Evolutionary conservation across 2,113 vertebrate genomes (phyloP).

Genomic region (Serilophus lunatus): DNA sequence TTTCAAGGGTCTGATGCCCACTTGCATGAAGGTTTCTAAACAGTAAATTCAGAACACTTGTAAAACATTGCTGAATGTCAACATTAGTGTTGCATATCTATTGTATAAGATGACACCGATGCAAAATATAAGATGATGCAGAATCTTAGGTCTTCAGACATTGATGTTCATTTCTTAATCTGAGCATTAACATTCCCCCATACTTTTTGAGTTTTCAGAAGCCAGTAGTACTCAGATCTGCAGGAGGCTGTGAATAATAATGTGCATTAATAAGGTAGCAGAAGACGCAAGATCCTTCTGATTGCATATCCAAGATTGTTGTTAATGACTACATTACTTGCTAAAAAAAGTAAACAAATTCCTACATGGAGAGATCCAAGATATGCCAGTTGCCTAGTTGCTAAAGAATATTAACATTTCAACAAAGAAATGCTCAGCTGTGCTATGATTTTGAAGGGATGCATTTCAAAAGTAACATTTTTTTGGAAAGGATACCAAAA

Average conservation of each 20-base stretch:
- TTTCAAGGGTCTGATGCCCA: not conserved
- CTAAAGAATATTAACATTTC: slow-evolving; percentile 22
- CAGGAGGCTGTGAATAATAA: slow-evolving; percentile 20
- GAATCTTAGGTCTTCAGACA: not conserved
- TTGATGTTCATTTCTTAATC: not conserved
- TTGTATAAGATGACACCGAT: not conserved
- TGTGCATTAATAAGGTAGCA: not conserved
- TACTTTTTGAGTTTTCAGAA: not conserved
- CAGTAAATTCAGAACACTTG: not conserved
- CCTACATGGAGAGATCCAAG: not conserved
- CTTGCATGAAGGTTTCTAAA: not conserved
- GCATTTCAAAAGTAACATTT: not conserved
- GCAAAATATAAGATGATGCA: not conserved
- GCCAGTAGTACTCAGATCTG: not conserved
- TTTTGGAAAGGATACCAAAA: not conserved
- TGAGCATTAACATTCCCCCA: not conserved
- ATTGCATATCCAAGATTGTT: slow-evolving; percentile 8
- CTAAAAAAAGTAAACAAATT: slow-evolving; percentile 54
- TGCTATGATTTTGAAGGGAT: not conserved
- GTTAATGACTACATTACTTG: slow-evolving; percentile 37
- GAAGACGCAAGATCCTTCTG: slow-evolving; percentile 10
- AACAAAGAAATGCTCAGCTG: not conserved
- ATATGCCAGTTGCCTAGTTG: slow-evolving; percentile 8
- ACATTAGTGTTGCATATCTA: not conserved
- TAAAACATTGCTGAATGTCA: not conserved